Evolutionary conservation across 2,888 invertebrate species (phyloP).

Genomic region (Orchestes rusci): DNA sequence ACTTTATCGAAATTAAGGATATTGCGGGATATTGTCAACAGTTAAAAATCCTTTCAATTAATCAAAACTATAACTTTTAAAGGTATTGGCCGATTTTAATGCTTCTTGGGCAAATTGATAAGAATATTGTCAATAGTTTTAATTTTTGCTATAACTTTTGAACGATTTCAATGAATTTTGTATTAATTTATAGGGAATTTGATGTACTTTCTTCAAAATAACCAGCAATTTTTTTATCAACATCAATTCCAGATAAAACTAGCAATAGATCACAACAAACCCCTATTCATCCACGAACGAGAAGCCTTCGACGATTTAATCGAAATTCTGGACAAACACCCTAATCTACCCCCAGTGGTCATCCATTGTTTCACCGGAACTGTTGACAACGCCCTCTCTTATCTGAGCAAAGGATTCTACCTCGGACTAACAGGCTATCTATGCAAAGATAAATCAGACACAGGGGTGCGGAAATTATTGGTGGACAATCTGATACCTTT

Average conservation of each 20-base stretch:
- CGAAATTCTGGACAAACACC: constrained; percentile 56
- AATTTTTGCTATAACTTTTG: too few species aligned
- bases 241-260: constrained; percentile 59
- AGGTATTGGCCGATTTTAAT: too few species aligned
- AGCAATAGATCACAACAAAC: constrained; percentile 80
- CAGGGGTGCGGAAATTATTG: constrained; percentile 76
- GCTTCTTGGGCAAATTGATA: too few species aligned
- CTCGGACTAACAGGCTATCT: constrained; percentile 79
- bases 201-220: too few species aligned
- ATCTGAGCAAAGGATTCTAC: constrained; percentile 80
- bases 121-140: too few species aligned
- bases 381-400: constrained; percentile 72
- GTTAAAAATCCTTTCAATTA: too few species aligned
- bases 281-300: constrained; percentile 85
- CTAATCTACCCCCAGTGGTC: constrained; percentile 67
- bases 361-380: constrained; percentile 90
- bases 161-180: too few species aligned
- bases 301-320: constrained; percentile 84
- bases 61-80: too few species aligned
- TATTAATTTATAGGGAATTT: background rate
- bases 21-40: too few species aligned
- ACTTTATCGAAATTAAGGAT: too few species aligned
- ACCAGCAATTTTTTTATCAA: too few species aligned
- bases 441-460: constrained; percentile 89
- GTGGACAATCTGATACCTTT: constrained; percentile 75